phyloP scores from a whole-genome alignment of 2,797 vertebrate genomes.

The Bufotes viridis region DNA sequence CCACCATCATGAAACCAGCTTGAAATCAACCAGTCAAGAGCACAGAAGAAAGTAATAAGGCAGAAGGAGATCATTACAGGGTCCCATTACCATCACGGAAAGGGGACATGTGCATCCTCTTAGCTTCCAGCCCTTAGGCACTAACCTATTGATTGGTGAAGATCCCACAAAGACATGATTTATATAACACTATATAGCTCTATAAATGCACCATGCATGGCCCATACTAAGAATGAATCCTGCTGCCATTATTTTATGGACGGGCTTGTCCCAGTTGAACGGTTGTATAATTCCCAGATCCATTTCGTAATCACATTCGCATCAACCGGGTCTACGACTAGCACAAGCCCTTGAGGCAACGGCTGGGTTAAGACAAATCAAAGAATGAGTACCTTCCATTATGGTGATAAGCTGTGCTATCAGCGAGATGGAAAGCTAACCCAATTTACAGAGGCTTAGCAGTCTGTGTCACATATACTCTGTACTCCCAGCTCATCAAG shows the following conservation, averaged over 20 bases:
- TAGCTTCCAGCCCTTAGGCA: not conserved
- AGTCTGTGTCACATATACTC: constrained; percentile 49
- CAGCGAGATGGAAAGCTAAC: constrained; percentile 59
- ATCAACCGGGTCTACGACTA: constrained; percentile 30
- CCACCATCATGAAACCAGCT: not conserved
- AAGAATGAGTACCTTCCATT: constrained; percentile 59
- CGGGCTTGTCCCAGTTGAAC: not conserved
- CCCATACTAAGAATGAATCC: not conserved
- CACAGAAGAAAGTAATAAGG: not conserved
- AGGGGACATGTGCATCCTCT: not conserved
- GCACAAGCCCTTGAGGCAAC: constrained; percentile 43
- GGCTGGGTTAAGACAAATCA: constrained; percentile 55
- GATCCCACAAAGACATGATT: not conserved
- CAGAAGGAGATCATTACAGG: not conserved
- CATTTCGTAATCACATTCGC: constrained; percentile 47
- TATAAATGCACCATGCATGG: not conserved
- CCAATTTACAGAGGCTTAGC: constrained; percentile 59
- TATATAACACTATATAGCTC: too few species aligned
- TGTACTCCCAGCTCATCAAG: constrained; percentile 21
- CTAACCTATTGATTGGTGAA: not conserved
- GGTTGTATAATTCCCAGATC: constrained; percentile 33
- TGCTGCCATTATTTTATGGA: not conserved
- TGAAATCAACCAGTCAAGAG: not conserved
- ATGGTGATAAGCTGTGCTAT: constrained; percentile 59
- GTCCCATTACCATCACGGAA: not conserved